Evolutionary conservation across 30 jellyfish, hydroid and myxozoan species (phyloP), one percentile per base, ranked within the genome.

Genomic region (Phacellophora camtschatica): DNA sequence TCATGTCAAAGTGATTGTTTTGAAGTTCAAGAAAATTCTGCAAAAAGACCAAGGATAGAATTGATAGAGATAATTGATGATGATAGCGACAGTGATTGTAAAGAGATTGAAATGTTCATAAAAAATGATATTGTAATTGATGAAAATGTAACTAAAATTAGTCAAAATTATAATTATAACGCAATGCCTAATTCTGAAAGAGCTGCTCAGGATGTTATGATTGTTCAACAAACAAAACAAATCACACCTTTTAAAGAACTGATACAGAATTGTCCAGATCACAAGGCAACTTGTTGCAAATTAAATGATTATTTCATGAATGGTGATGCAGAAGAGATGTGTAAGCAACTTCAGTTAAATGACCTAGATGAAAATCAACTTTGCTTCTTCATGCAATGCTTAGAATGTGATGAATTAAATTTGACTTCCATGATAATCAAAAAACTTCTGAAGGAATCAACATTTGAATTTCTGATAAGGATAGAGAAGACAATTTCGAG

Each of bases 401-500:
- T 73, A 11, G 66, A 59, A 3, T 53, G 63, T 23, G 86, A 73
- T 1, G 12, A 27, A 6, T 34, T 53, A 10, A 53, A 30, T 45
- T 45, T 73, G 0, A 73, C 49, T 27, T 49, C 86, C 22, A 8
- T 20, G 6, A 0, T 34, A 4, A 73, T 24, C 34, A n/a, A 28
- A 24, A 54, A 24, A 31, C 9, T 73, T 10, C 18, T 73, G 24
- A 13, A 33, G 12, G 48, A 32, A 33, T 31, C 86, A 32, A 16
- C 54, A 0, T 42, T 73, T 0, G 16, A 6, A 19, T 42, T 29
- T 28, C 75, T 73, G 13, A 1, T 49, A 35, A 73, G 34, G 32
- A 0, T 15, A 31, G 33, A 53, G 16, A 73, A 56, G 56, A 39
- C 86, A 51, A 37, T 62, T 13, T 51, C 86, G 0, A 51, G 86